Percentiles rank a stretch among this genome's conserved stretches.
Conservation (phyloP, 2,113 vertebrate species). For the Sclerurus mexicanus region DNA sequence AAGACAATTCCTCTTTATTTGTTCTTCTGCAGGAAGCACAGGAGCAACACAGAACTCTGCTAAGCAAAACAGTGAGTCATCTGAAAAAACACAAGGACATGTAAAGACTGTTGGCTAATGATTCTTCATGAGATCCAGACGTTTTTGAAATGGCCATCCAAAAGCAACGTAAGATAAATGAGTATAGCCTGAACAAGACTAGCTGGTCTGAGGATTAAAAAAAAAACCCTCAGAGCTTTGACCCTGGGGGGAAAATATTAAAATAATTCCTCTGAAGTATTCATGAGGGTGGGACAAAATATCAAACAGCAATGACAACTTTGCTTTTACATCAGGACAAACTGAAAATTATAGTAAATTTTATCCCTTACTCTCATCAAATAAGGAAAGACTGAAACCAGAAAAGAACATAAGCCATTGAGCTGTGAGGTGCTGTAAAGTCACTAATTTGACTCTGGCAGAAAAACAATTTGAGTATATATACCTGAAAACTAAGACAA, state of each 20-base stretch:
- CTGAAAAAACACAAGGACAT: background rate
- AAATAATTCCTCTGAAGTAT: background rate
- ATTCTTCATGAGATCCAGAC: background rate
- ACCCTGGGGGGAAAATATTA: background rate
- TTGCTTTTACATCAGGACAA: background rate
- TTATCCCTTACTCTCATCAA: background rate
- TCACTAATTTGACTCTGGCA: background rate
- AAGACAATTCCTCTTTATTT: background rate
- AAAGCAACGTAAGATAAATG: background rate
- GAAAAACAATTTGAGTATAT: background rate
- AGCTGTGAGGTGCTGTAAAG: background rate
- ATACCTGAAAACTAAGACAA: background rate
- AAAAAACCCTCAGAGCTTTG: background rate
- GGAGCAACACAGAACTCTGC: background rate
- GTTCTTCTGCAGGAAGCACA: background rate
- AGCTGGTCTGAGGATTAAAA: background rate
- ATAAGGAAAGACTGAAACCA: background rate
- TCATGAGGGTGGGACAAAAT: background rate
- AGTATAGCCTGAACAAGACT: background rate
- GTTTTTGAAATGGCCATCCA: background rate
- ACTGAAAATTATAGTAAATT: background rate
- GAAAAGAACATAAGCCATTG: background rate
- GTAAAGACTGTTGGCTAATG: background rate
- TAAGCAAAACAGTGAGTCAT: background rate
- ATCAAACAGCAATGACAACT: background rate